Percentiles rank a stretch among this genome's conserved stretches.
phyloP scores from a whole-genome alignment of 2,888 invertebrate genomes.

The Drosophila infuscata region DNA sequence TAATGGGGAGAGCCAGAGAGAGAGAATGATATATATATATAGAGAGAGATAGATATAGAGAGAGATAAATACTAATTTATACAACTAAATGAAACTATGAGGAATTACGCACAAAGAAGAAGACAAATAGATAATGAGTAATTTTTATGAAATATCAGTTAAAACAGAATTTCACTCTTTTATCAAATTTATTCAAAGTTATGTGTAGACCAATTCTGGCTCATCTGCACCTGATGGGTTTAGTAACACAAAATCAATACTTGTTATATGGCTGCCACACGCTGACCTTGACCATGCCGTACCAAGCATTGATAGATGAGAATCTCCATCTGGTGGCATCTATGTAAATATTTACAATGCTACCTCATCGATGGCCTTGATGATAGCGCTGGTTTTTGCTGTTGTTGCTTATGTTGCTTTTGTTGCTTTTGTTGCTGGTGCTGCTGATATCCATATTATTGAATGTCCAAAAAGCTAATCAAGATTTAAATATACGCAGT shows the following conservation, averaged over 20 bases:
- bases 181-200: background rate
- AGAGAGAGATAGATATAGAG: background rate
- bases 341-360: conserved; percentile 74
- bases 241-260: background rate
- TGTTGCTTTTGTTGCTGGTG: conserved; percentile 27
- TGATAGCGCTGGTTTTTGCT: conserved; percentile 31
- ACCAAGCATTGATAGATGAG: conserved; percentile 28
- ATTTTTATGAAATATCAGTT: background rate
- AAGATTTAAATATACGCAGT: conserved; percentile 60
- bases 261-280: conserved; percentile 53
- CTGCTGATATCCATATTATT: conserved; percentile 39
- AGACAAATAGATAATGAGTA: background rate
- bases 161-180: background rate
- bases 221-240: background rate
- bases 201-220: conserved; percentile 4
- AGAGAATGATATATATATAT: too few species aligned
- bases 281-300: conserved; percentile 59
- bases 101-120: background rate
- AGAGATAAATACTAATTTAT: background rate
- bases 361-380: conserved; percentile 64
- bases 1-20: too few species aligned
- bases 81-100: background rate
- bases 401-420: conserved; percentile 21
- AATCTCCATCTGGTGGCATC: conserved; percentile 55
- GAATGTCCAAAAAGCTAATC: conserved; percentile 60